Evolutionary conservation across 2,113 vertebrate genomes (phyloP), one percentile per base, ranked within the genome.

Genomic region (Eulacestoma nigropectus): DNA sequence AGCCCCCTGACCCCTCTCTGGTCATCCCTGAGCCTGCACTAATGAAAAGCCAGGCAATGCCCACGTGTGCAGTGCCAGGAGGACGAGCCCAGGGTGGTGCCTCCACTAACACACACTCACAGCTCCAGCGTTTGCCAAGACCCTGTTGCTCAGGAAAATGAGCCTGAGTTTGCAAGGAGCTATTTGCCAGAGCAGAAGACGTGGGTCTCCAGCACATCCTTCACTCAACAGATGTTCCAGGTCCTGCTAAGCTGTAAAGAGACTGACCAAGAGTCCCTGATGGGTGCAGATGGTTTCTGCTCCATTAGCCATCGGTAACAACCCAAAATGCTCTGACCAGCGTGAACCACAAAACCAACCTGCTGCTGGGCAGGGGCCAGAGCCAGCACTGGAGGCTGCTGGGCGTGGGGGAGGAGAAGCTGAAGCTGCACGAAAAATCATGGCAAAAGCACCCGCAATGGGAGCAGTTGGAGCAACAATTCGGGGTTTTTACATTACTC

Each of bases 391-490:
- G 77, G 52, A n/a, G 67, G 41, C 46, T 89, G 67, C 33, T 60
- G 84, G 46, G 62, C 42, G 7, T 5, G 25, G 65, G 12, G 35
- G 17, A 76, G 35, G 44, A 84, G 56, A n/a, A 63, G 60, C 20
- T 88, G 63, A 63, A 62, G 35, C 47, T 53, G 46, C 53, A 26
- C 39, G 60, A 83, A 68, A 73, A 90, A 79, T 59, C 64, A 56
- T 13, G 46, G 68, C 4, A 30, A 55, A 83, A 50, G 33, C 47
- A 79, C 21, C 46, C 16, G n/a, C 37, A 14, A 16, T n/a, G 41
- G 78, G 62, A 94, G 86, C 21, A 74, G 52, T 68, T 89, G 65
- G 46, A 85, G 87, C 70, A 96, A 33, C 80, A 93, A n/a, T 78
- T 91, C 2, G 1, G 11, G 63, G 32, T 53, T 76, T 86, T 69